Percentiles rank a stretch among this genome's conserved stretches.
These are phyloP conservation scores for Protobothrops flavoviridis DNA, from an alignment of 2,113 vertebrate genomes.

Conservation along the genomic window DNA sequence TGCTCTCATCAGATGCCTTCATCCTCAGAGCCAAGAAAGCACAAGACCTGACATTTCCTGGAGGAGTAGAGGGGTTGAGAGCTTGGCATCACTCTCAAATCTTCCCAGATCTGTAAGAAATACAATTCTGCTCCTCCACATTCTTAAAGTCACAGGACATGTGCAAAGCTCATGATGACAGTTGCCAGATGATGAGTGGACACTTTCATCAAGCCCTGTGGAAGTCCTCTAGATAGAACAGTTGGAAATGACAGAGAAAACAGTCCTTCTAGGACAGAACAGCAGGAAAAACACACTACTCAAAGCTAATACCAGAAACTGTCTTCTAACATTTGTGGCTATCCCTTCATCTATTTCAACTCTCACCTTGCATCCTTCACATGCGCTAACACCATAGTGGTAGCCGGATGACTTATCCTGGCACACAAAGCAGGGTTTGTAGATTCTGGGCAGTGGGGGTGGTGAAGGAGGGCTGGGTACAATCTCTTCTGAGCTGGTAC, in stretches of 20 bases:
- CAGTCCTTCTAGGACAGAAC: background rate
- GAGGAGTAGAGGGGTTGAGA: background rate
- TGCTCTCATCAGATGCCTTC: background rate
- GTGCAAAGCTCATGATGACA: background rate
- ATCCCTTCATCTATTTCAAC: background rate
- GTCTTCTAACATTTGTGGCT: background rate
- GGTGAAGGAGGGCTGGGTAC: slow-evolving; percentile 94
- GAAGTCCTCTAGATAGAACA: background rate
- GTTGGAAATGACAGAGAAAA: background rate
- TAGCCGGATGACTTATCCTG: slow-evolving; percentile 98
- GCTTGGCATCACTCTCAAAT: background rate
- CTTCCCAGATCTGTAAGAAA: background rate
- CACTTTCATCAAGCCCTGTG: background rate
- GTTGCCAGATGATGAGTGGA: background rate
- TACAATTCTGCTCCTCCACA: background rate
- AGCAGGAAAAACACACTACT: background rate
- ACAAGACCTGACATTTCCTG: background rate
- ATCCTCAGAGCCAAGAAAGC: background rate
- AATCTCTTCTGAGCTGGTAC: slow-evolving; percentile 96
- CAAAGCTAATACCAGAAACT: background rate
- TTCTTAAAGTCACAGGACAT: background rate
- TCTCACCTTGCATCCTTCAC: slow-evolving; percentile 97
- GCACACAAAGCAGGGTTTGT: slow-evolving; percentile 98
- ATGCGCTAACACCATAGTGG: slow-evolving; percentile 98
- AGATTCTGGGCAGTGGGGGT: slow-evolving; percentile 91